Conservation (phyloP, 2,797 vertebrate species). For the Hippopotamyrus pictus region DNA sequence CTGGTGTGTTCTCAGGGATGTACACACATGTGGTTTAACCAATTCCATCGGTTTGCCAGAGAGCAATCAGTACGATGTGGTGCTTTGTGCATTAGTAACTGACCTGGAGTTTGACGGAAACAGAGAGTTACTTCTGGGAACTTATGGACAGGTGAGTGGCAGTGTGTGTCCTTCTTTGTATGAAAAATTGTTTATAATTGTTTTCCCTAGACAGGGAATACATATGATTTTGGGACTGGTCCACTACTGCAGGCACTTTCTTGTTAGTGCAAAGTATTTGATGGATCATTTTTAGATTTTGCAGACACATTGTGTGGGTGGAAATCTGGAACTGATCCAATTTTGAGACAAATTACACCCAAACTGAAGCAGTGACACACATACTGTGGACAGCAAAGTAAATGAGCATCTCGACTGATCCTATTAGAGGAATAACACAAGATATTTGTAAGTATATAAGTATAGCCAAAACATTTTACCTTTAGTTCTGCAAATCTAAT, state of each 20-base stretch:
- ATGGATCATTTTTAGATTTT: background rate
- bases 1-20: slow-evolving; percentile 60
- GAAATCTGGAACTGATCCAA: background rate
- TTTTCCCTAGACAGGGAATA: background rate
- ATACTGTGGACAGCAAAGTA: background rate
- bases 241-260: background rate
- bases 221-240: background rate
- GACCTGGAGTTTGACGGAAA: slow-evolving; percentile 79
- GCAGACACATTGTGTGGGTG: background rate
- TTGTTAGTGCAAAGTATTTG: background rate
- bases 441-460: background rate
- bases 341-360: background rate
- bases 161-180: background rate
- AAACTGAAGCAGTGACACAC: background rate
- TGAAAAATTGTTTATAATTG: background rate
- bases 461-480: background rate
- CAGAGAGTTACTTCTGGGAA: slow-evolving; percentile 78
- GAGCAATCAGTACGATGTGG: slow-evolving; percentile 79
- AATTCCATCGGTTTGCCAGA: slow-evolving; percentile 61
- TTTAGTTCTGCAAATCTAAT: background rate
- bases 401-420: background rate
- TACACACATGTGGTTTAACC: slow-evolving; percentile 64
- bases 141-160: slow-evolving; percentile 76
- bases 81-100: slow-evolving; percentile 76
- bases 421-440: background rate